Base-by-base conservation (phyloP, 2,888 invertebrate species). In the Mallateleia sp. region DNA sequence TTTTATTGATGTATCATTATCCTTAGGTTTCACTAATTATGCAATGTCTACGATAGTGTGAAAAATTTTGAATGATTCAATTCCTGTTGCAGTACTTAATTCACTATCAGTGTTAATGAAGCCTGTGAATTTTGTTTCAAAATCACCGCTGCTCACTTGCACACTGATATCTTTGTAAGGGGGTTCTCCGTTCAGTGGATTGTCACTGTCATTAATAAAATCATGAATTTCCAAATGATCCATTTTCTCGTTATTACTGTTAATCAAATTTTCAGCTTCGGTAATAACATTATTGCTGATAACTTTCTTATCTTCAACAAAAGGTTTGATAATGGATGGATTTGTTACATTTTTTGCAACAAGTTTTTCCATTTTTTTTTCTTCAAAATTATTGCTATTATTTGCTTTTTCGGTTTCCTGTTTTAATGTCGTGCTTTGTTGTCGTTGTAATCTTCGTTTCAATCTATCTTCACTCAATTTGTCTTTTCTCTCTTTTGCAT, bases 71-170 rank as follows among this genome's bases (percentile, higher is more conserved):
- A 66, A 66, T n/a, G 56, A 66, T 66, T 77, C 64, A 5, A 77
- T 54, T 28, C 66, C 66, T 15, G 77, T 77, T n/a, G 64, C 67
- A n/a, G 58, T 79, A 15, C 69, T 69, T 24, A 79, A 60, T 14
- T 79, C 56, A 22, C 25, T 42, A 22, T 69, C 62, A 1, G 25
- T 78, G 1, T 38, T 62, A 7, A 75, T 62, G 15, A 54, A 77
- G 6, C 45, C 1, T 11, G n/a, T 66, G 25, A 54, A 77, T 8
- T 67, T 56, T 2, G 25, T 14, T 0, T 25, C 52, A 22, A 67
- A 67, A 24, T 67, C 67, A 2, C 58, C 67, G 32, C 4, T 58
- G 7, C 2, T 67, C 11, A 78, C 58, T 60, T 78, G 78, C 42
- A 78, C 32, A 24, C 32, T 34, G 11, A 78, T 20, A 34, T 64